phyloP scores from a whole-genome alignment of 2,797 vertebrate species.

The Macropus fuliginosus region DNA sequence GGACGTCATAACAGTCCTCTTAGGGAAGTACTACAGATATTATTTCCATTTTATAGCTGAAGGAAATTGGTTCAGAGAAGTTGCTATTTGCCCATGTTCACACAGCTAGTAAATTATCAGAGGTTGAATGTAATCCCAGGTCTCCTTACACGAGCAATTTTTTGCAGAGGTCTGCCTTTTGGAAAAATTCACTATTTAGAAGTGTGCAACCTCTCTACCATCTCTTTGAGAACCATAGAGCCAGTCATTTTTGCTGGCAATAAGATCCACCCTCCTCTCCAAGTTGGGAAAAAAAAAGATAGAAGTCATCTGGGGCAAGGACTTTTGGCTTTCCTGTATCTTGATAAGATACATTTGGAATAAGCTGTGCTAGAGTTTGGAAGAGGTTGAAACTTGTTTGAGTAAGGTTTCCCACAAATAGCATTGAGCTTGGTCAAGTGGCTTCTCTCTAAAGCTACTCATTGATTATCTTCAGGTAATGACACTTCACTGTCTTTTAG shows the following conservation, averaged over 20 bases:
- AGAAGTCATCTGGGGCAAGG: slow-evolving; percentile 64
- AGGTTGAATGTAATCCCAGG: neutral
- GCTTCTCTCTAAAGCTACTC: slow-evolving; percentile 75
- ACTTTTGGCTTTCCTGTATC: slow-evolving; percentile 77
- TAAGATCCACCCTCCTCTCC: neutral
- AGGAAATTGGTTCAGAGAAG: neutral
- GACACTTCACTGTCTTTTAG: slow-evolving; percentile 76
- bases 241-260: neutral
- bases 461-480: slow-evolving; percentile 74
- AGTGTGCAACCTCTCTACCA: neutral
- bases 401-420: slow-evolving; percentile 85
- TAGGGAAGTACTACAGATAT: neutral
- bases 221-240: neutral
- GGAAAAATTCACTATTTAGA: neutral
- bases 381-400: slow-evolving; percentile 81
- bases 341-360: slow-evolving; percentile 81
- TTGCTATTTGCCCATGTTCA: neutral
- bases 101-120: neutral
- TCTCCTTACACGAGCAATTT: neutral
- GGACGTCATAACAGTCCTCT: neutral
- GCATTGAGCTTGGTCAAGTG: slow-evolving; percentile 77
- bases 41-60: neutral
- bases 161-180: slow-evolving; percentile 10
- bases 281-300: neutral
- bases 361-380: slow-evolving; percentile 77